Conservation (phyloP, 2,797 vertebrate species). For the Cirrhinus mrigala region DNA sequence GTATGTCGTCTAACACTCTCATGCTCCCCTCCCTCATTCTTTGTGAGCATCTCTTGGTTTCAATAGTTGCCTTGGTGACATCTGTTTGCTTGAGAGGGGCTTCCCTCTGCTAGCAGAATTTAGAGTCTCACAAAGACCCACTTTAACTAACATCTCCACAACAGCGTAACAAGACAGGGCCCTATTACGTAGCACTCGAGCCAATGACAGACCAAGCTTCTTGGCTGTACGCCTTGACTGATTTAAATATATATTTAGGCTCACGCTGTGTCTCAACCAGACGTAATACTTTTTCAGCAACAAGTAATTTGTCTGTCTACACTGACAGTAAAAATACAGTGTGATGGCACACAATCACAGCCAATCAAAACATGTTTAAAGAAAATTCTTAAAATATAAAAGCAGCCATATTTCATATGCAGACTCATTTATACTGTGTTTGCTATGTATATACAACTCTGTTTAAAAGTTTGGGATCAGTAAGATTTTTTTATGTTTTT, state of each 20-base stretch:
- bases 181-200: constrained; percentile 22
- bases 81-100: constrained; percentile 35
- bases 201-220: constrained; percentile 1
- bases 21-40: constrained; percentile 23
- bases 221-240: constrained; percentile 6
- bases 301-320: constrained; percentile 13
- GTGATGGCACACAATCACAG: not conserved
- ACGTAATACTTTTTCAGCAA: not conserved
- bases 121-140: constrained; percentile 25
- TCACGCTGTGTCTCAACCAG: not conserved
- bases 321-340: not conserved
- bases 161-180: constrained; percentile 37
- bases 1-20: constrained; percentile 11
- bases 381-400: constrained; percentile 18
- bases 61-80: constrained; percentile 33
- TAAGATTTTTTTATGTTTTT: too few relatives aligned
- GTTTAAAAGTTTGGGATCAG: too few relatives aligned
- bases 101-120: constrained; percentile 39
- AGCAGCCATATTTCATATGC: not conserved
- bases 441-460: too few relatives aligned
- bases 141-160: constrained; percentile 36
- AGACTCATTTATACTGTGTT: not conserved
- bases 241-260: constrained; percentile 28
- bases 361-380: constrained; percentile 10
- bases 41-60: constrained; percentile 39